Percentiles rank a stretch among this genome's conserved stretches.
phyloP scores from a whole-genome alignment of 1,140 invertebrate genomes.

The Meteorus sp. region DNA sequence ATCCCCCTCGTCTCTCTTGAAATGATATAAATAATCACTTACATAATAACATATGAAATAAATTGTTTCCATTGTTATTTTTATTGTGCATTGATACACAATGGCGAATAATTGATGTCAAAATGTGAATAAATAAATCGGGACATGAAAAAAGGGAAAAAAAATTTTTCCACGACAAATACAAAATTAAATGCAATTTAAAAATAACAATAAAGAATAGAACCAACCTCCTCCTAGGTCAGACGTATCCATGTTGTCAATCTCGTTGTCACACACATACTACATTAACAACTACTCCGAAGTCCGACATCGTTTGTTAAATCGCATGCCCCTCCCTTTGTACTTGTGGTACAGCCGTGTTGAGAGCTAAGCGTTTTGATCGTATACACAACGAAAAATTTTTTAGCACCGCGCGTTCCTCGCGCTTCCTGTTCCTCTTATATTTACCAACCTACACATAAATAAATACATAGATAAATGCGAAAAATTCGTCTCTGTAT shows the following conservation, averaged over 20 bases:
- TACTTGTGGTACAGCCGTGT: slow-evolving; percentile 19
- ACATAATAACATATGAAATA: too few relatives aligned
- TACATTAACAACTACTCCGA: slow-evolving; percentile 60
- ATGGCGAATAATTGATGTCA: too few relatives aligned
- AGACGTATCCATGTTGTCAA: slow-evolving; percentile 59
- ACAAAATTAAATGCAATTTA: background rate
- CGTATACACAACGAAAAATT: slow-evolving; percentile 26
- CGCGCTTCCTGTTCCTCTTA: background rate
- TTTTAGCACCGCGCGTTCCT: background rate
- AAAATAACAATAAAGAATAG: slow-evolving; percentile 24
- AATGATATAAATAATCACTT: too few relatives aligned
- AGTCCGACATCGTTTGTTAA: slow-evolving; percentile 59
- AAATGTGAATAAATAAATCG: too few relatives aligned
- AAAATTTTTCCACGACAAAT: too few relatives aligned
- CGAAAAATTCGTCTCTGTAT: too few relatives aligned
- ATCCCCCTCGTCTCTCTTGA: too few relatives aligned
- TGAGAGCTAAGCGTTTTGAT: slow-evolving; percentile 32
- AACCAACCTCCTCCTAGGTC: slow-evolving; percentile 59
- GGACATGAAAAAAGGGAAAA: too few relatives aligned
- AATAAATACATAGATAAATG: background rate
- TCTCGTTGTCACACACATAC: slow-evolving; percentile 60
- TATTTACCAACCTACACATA: background rate
- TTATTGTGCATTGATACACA: too few relatives aligned
- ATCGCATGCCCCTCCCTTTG: slow-evolving; percentile 52
- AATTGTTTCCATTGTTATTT: too few relatives aligned